phyloP scores from a whole-genome alignment of 2,797 vertebrate species.

The Gallirallus australis region DNA sequence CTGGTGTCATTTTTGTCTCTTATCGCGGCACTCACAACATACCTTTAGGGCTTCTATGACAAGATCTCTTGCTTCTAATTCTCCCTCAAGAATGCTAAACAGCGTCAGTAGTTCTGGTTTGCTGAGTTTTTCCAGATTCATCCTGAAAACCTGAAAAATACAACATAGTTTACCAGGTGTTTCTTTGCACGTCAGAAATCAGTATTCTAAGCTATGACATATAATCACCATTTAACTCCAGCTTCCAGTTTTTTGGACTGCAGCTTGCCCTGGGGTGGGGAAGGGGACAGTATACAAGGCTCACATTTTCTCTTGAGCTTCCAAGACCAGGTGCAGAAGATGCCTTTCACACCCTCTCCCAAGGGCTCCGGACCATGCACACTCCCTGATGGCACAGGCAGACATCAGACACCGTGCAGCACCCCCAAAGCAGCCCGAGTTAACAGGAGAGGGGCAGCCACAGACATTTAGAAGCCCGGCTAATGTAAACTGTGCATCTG shows the following conservation, averaged over 20 bases:
- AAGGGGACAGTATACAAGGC: neutral
- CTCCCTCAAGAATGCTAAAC: conserved; percentile 96
- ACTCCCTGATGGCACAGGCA: neutral
- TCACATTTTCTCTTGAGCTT: neutral
- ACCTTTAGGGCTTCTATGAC: conserved; percentile 97
- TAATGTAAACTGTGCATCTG: neutral
- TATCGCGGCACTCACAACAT: conserved; percentile 46
- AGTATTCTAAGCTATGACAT: neutral
- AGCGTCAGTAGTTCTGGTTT: conserved; percentile 95
- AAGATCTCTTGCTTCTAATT: conserved; percentile 96
- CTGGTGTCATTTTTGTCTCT: neutral
- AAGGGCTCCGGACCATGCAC: neutral
- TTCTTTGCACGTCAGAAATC: neutral
- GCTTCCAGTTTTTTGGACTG: neutral
- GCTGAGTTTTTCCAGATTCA: conserved; percentile 98
- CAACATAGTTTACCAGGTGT: neutral
- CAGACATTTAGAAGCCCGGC: neutral
- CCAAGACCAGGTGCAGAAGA: neutral
- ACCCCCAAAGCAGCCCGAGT: neutral
- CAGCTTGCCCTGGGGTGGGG: neutral
- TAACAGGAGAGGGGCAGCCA: neutral
- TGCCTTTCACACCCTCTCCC: conserved; percentile 28
- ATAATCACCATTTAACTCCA: neutral
- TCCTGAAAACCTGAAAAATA: conserved; percentile 86
- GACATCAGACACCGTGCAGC: neutral